A percentile compares a stretch with the other conserved stretches of the same genome.
Evolutionary conservation across 2,888 invertebrate species (phyloP).

Genomic region (Acanthoscelides obtectus): DNA sequence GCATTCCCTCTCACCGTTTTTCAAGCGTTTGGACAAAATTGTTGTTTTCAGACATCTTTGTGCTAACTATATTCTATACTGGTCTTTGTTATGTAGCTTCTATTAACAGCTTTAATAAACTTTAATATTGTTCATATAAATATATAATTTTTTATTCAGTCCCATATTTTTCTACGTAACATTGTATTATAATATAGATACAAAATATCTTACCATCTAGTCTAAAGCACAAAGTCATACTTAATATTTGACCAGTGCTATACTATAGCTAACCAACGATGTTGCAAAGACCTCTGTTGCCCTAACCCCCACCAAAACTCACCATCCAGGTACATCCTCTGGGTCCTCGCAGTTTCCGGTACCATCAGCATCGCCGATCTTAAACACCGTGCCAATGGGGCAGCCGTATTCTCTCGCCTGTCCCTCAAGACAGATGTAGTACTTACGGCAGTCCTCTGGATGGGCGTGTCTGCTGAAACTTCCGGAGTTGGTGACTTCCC

Average conservation of each 20-base stretch:
- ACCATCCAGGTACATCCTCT: slow-evolving; percentile 95
- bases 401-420: slow-evolving; percentile 91
- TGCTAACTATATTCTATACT: no score
- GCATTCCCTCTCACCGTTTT: no score
- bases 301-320: slow-evolving; percentile 44
- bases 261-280: neutral
- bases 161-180: no score
- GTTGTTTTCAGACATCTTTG: no score
- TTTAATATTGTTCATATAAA: no score
- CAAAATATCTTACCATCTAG: no score
- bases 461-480: slow-evolving; percentile 94
- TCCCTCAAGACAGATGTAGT: slow-evolving; percentile 91
- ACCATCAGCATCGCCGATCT: slow-evolving; percentile 86
- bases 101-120: no score
- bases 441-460: slow-evolving; percentile 91
- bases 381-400: slow-evolving; percentile 93
- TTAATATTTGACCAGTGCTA: neutral
- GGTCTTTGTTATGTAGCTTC: no score
- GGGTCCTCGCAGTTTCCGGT: slow-evolving; percentile 93
- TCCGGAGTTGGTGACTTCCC: slow-evolving; percentile 76
- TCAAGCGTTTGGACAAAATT: no score
- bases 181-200: no score
- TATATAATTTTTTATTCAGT: no score
- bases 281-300: neutral
- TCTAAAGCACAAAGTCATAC: no score